Percentiles rank a stretch among this genome's conserved stretches.
These are phyloP conservation scores for Lepilemur ruficaudatus DNA, from an alignment of 2,797 vertebrate species.

Conservation along the genomic window DNA sequence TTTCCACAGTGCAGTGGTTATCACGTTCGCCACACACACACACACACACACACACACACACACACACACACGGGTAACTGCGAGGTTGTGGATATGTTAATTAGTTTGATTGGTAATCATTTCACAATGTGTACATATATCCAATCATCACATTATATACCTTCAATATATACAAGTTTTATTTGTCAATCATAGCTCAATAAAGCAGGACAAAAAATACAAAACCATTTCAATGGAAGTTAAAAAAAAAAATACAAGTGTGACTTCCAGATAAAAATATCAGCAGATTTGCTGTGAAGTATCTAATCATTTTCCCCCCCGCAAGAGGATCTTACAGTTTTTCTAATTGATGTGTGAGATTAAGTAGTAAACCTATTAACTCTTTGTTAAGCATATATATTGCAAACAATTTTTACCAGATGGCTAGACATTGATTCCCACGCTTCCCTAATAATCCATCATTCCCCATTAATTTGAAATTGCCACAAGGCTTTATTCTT, in stretches of 20 bases:
- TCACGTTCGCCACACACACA: too few species aligned
- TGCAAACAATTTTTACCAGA: neutral
- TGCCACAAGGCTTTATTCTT: neutral
- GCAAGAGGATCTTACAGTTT: neutral
- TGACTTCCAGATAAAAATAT: neutral
- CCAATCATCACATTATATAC: neutral
- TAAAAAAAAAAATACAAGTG: neutral
- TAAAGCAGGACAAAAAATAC: neutral
- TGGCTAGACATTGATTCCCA: neutral
- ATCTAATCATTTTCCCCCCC: neutral
- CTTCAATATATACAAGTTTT: neutral
- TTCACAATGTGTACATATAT: neutral
- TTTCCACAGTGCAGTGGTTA: too few species aligned
- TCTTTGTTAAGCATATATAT: neutral
- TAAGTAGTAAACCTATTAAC: neutral
- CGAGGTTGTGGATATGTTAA: neutral
- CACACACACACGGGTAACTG: neutral
- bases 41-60: too few species aligned
- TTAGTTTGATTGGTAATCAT: neutral
- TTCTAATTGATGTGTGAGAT: neutral
- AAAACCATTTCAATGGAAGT: neutral
- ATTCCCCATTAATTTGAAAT: neutral
- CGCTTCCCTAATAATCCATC: neutral
- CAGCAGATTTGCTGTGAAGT: neutral
- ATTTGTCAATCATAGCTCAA: neutral